Evolutionary conservation across 2,797 vertebrate species (phyloP), one percentile per base, ranked within the genome.

Genomic region (Amblyraja radiata): DNA sequence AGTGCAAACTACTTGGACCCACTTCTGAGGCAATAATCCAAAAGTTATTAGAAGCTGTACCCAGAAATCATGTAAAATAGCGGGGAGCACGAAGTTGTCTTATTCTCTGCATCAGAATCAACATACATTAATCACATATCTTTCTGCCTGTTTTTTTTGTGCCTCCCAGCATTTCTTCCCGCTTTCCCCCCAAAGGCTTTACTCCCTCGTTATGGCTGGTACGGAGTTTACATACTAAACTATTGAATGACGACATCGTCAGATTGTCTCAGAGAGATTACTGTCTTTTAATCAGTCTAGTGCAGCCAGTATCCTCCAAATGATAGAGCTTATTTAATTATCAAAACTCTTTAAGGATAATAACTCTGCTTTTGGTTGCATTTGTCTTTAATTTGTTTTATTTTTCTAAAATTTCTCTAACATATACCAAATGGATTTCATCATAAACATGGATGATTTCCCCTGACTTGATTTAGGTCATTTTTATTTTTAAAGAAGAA

Each of bases 361-460:
- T 86, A 86, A 86, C 54, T 63, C 0, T 84, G 81, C 63, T 61
- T 86, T 86, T 86, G 58, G 83, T 86, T 58, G 58, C 83, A 86
- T 86, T 86, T 86, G 58, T 61, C 83, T 63, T 86, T 86, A 28
- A 28, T 58, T 74, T 74, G 71, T 74, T 86, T 86, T n/a, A n/a
- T 86, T 86, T 84, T 83, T 39, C 46, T 23, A 84, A 54, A 18
- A 25, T 61, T 58, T 58, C 81, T 23, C 36, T 86, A 13, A 25
- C 58, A 63, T 86, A 86, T 86, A 58, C 83, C 81, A 11, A 39
- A 16, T 71, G n/a, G 65, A 14, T 21, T 36, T 90, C 18, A 71
- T 90, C 32, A 68, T 68, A 36, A 68, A 36, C 58, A 32, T 23
- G 65, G 65, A 6, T 9, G 11, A 73, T 32, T 73, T 9, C 23